Evolutionary conservation across 1,140 invertebrate species (phyloP).

Genomic region (Tetramorium simillimum): DNA sequence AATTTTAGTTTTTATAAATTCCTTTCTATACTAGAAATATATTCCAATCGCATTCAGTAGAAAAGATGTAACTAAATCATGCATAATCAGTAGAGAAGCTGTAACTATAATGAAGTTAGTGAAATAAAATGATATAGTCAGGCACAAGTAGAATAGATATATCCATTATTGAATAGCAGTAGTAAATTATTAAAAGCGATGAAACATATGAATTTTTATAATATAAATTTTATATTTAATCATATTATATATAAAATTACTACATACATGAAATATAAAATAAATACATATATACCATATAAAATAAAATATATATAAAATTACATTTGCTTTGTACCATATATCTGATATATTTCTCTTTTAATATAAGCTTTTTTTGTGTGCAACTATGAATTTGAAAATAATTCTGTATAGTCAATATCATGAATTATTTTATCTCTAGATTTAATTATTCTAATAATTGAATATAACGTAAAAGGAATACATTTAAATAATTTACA

Average conservation of each 20-base stretch:
- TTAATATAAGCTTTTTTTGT: background rate
- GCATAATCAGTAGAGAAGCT: background rate
- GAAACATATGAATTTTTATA: background rate
- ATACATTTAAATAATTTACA: background rate
- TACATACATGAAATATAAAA: no score
- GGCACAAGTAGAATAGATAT: background rate
- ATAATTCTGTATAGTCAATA: background rate
- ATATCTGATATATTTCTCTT: background rate
- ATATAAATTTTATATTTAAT: background rate
- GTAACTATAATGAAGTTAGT: background rate
- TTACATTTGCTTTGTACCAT: background rate
- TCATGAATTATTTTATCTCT: background rate
- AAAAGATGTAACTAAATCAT: background rate
- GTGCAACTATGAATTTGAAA: background rate
- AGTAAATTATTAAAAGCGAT: background rate
- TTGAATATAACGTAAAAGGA: background rate
- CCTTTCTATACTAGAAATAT: background rate
- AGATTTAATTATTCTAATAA: background rate
- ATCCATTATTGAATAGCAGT: background rate
- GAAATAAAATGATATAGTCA: background rate
- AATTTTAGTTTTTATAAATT: slow-evolving; percentile 1
- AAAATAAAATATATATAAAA: background rate
- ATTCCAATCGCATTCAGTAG: background rate
- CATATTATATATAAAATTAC: background rate
- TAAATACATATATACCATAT: no score